A percentile compares a stretch with the other conserved stretches of the same genome.
phyloP scores from a whole-genome alignment of 2,888 invertebrate genomes.

The Drosophila infuscata region DNA sequence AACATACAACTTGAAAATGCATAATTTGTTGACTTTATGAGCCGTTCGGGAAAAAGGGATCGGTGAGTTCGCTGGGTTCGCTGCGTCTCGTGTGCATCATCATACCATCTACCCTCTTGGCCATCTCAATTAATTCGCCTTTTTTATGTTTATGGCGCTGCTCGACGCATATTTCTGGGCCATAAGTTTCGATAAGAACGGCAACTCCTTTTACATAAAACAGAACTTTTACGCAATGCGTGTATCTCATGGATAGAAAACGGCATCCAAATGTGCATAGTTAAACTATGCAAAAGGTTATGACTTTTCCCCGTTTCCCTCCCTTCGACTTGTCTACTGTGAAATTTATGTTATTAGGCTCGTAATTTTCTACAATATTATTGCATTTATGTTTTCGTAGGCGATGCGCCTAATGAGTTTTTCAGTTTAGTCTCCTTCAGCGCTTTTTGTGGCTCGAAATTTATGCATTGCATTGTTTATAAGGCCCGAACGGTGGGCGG shows the following conservation, averaged over 20 bases:
- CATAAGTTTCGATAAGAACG: constrained; percentile 71
- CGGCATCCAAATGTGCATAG: constrained; percentile 17
- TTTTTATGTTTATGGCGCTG: constrained; percentile 71
- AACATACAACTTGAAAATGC: constrained; percentile 62
- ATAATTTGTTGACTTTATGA: constrained; percentile 73
- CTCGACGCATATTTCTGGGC: constrained; percentile 65
- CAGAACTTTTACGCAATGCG: constrained; percentile 71
- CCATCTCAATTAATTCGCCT: constrained; percentile 75
- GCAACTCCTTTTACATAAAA: constrained; percentile 52
- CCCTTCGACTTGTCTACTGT: constrained; percentile 27
- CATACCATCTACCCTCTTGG: constrained; percentile 4
- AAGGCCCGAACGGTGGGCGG: constrained; percentile 48
- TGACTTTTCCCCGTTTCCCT: not conserved
- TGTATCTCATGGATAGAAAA: constrained; percentile 68
- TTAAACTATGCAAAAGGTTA: constrained; percentile 49
- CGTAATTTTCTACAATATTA: constrained; percentile 73
- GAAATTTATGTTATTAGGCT: constrained; percentile 75
- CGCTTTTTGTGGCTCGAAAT: constrained; percentile 52
- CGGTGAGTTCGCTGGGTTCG: constrained; percentile 1
- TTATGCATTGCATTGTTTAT: constrained; percentile 76
- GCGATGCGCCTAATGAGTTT: constrained; percentile 78
- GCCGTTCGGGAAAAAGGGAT: constrained; percentile 34
- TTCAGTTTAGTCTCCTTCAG: constrained; percentile 46
- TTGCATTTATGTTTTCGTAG: constrained; percentile 74
- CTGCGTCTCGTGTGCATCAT: not conserved